phyloP scores from a whole-genome alignment of 92 coral and sea anemone genomes.

The Diadumene lineata region DNA sequence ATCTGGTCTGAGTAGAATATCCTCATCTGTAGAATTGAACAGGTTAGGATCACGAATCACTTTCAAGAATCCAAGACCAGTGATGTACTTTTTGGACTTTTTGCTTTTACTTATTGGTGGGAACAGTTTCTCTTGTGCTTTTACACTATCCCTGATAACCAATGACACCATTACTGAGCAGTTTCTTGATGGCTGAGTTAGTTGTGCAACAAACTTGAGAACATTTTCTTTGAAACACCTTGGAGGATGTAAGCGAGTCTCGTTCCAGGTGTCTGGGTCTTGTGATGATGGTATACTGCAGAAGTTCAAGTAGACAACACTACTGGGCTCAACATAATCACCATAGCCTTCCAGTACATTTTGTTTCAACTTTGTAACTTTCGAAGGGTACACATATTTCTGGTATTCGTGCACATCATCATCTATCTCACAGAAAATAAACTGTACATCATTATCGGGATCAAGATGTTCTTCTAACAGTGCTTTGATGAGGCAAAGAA shows the following conservation, averaged over 20 bases:
- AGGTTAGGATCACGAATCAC: background rate
- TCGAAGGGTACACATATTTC: background rate
- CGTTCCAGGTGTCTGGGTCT: background rate
- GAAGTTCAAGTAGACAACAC: background rate
- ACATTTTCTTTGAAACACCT: background rate
- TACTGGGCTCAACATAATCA: background rate
- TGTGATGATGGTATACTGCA: background rate
- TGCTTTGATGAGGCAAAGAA: too few relatives aligned
- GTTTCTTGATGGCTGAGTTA: background rate
- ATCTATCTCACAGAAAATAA: background rate
- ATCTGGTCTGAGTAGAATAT: background rate
- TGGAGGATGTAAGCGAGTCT: background rate
- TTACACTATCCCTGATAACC: background rate
- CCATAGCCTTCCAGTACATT: background rate
- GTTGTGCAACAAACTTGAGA: background rate
- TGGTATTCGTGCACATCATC: background rate
- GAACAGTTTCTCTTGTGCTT: background rate
- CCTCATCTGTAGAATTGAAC: slow-evolving; percentile 9
- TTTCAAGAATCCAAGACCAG: too few relatives aligned
- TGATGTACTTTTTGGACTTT: too few relatives aligned
- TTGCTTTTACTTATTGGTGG: background rate
- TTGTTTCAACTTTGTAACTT: background rate
- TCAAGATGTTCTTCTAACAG: too few relatives aligned
- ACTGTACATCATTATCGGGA: too few relatives aligned
- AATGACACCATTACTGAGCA: background rate